Evolutionary conservation across 2,113 vertebrate genomes (phyloP), one percentile per base, ranked within the genome.

Genomic region (Datnioides undecimradiatus): DNA sequence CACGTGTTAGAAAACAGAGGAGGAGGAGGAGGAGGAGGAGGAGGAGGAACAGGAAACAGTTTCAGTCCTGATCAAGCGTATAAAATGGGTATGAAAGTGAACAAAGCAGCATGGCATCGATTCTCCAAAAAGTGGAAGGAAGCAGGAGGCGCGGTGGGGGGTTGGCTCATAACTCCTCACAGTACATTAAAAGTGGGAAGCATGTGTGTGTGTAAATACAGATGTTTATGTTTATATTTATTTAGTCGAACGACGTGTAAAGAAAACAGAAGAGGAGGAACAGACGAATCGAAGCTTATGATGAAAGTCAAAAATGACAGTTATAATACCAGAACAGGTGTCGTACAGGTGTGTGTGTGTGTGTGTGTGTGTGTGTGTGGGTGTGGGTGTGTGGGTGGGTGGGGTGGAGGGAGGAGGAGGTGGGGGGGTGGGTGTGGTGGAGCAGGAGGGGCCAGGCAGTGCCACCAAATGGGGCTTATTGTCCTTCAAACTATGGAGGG

Each of bases 401-500:
- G 33, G 45, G 29, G 74, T 89, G 92, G 81, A 23, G 92, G n/a
- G 81, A 34, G 63, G 59, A 11, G 23, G 31, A 19, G 19, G 34
- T 58, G 43, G 6, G 3, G 33, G 5, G 21, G 29, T 21, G 40
- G 82, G 86, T 86, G 70, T 23, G 60, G 38, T 17, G 43, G 34
- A 11, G 40, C 17, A 36, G 72, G 58, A 29, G 11, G n/a, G 87
- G n/a, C n/a, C n/a, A n/a, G 93, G 85, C 90, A 88, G 93, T 93
- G 95, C 95, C 90, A 93, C 93, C 91, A 86, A 93, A 93, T 91
- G 86, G 94, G 93, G 93, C 91, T 88, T 89, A 80, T 90, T 91
- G 96, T 97, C 95, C 95, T 93, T 95, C 90, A 91, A 92, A 76
- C 62, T 76, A n/a, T n/a, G 0, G 21, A 58, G 63, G 63, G 55